phyloP scores from a whole-genome alignment of 2,113 vertebrate genomes.

The Dolichallabes microphthalmus region DNA sequence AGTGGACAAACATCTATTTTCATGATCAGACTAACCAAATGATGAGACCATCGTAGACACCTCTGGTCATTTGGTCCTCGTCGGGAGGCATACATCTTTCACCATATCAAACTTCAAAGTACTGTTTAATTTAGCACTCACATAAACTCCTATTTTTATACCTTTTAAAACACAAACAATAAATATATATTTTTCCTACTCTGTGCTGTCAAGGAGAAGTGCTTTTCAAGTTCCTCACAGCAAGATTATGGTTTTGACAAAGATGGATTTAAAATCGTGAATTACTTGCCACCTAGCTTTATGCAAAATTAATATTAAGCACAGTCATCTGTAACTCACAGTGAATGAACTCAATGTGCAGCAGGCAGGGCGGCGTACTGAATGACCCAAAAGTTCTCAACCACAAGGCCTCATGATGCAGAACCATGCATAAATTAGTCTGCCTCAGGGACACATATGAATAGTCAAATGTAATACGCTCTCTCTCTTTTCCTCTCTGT shows the following conservation, averaged over 20 bases:
- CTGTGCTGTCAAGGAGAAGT: not conserved
- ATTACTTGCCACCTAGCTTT: constrained; percentile 1
- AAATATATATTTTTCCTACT: not conserved
- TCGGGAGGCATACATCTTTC: not conserved
- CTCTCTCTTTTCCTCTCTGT: not conserved
- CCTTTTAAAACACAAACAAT: not conserved
- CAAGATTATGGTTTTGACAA: not conserved
- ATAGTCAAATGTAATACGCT: constrained; percentile 42
- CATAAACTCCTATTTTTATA: not conserved
- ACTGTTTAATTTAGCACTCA: not conserved
- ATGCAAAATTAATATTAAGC: constrained; percentile 34
- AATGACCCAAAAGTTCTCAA: constrained; percentile 40
- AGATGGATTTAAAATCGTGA: not conserved
- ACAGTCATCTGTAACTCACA: constrained; percentile 3
- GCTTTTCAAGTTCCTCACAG: not conserved
- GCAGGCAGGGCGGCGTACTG: constrained; percentile 24
- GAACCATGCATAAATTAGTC: constrained; percentile 43
- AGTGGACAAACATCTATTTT: not conserved
- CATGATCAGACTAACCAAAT: not conserved
- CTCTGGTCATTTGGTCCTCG: not conserved
- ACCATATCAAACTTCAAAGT: not conserved
- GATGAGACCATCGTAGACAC: not conserved
- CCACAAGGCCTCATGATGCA: constrained; percentile 36
- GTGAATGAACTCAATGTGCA: constrained; percentile 36
- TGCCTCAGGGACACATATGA: constrained; percentile 35